These are phyloP conservation scores for Irena cyanogastra DNA, from an alignment of 2,113 vertebrate species.

Conservation along the genomic window DNA sequence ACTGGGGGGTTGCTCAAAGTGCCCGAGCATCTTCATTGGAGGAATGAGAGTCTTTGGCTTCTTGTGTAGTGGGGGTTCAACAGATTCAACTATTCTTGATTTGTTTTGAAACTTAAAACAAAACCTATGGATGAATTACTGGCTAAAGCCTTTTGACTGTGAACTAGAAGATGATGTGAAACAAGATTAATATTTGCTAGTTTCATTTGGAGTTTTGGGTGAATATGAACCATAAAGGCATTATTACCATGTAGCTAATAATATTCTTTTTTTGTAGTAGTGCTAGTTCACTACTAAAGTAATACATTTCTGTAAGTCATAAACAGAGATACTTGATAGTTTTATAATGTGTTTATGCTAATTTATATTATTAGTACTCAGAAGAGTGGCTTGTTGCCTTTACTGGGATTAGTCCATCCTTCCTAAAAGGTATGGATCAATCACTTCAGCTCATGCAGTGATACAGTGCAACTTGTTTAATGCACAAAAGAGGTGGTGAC, in stretches of 20 bases:
- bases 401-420: background rate
- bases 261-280: background rate
- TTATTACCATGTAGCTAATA: background rate
- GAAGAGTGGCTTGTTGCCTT: background rate
- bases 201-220: background rate
- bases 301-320: background rate
- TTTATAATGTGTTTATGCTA: background rate
- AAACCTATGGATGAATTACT: background rate
- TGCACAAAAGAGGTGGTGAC: background rate
- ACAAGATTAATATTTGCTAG: background rate
- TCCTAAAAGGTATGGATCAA: background rate
- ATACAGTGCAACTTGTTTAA: background rate
- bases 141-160: background rate
- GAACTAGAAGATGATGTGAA: background rate
- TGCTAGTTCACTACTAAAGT: background rate
- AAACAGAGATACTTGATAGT: background rate
- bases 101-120: background rate
- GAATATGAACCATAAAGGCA: background rate
- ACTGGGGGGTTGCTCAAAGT: background rate
- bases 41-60: background rate
- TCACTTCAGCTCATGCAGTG: background rate
- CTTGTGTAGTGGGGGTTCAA: background rate
- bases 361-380: background rate
- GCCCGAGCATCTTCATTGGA: background rate
- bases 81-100: background rate